Percentiles rank a stretch among this genome's conserved stretches.
phyloP scores from a whole-genome alignment of 2,113 vertebrate genomes.

The Camelus bactrianus region DNA sequence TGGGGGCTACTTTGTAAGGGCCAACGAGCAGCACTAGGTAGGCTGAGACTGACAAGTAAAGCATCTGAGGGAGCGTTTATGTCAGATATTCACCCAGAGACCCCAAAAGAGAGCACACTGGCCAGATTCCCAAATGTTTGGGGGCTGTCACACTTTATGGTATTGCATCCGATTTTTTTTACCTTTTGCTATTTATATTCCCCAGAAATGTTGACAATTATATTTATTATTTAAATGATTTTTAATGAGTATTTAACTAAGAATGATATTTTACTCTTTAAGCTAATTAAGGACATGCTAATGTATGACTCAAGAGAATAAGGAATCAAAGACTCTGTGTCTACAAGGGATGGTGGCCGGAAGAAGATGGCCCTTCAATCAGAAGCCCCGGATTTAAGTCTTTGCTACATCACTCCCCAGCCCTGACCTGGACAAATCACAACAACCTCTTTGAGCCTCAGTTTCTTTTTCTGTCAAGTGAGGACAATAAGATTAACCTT shows the following conservation, averaged over 20 bases:
- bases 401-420: background rate
- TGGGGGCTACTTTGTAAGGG: background rate
- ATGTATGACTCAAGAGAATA: background rate
- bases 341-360: background rate
- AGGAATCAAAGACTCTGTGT: background rate
- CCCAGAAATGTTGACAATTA: background rate
- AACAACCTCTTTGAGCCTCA: background rate
- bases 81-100: background rate
- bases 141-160: background rate
- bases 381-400: background rate
- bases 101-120: background rate
- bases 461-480: slow-evolving; percentile 15
- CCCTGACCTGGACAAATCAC: background rate
- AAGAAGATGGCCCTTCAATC: background rate
- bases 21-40: rapidly evolving
- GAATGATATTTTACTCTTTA: background rate
- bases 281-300: background rate
- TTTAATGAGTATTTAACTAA: background rate
- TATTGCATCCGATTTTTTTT: background rate
- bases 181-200: background rate
- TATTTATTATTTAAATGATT: slow-evolving; percentile 45
- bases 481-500: background rate
- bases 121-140: background rate
- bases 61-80: background rate
- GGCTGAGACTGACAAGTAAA: background rate